A percentile compares a stretch with the other conserved stretches of the same genome.
These are phyloP conservation scores for Galbula dea DNA, from an alignment of 2,113 vertebrate genomes.

Conservation along the genomic window DNA sequence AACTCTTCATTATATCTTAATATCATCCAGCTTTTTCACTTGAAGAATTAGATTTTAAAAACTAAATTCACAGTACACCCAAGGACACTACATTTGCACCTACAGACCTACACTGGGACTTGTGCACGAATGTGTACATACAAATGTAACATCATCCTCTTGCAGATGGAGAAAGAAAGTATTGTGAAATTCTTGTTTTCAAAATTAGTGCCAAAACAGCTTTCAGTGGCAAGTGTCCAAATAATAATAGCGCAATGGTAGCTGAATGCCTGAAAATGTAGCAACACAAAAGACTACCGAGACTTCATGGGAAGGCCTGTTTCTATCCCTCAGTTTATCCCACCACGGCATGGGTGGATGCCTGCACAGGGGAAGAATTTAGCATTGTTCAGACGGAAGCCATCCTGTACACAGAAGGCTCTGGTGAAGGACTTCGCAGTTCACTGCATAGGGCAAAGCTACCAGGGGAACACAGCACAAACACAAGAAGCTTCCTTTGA, in stretches of 20 bases:
- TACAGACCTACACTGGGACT: background rate
- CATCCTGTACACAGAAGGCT: background rate
- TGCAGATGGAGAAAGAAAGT: background rate
- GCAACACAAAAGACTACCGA: background rate
- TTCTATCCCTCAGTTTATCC: background rate
- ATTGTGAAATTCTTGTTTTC: background rate
- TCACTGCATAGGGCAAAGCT: background rate
- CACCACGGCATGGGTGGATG: background rate
- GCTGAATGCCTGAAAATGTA: background rate
- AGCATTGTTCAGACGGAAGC: background rate
- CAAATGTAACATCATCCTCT: background rate
- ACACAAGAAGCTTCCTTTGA: constrained; percentile 26
- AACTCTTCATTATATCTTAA: background rate
- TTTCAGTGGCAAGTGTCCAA: background rate
- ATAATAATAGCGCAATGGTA: background rate
- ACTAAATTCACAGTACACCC: background rate
- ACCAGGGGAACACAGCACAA: constrained; percentile 11
- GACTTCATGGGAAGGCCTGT: background rate
- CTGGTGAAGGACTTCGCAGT: background rate
- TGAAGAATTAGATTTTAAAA: background rate
- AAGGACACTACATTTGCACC: background rate
- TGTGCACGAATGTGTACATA: background rate
- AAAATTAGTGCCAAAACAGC: background rate
- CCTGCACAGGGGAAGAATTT: background rate
- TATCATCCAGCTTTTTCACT: background rate